Conservation (phyloP, 2,113 vertebrate genomes). For the Uropsilus gracilis region DNA sequence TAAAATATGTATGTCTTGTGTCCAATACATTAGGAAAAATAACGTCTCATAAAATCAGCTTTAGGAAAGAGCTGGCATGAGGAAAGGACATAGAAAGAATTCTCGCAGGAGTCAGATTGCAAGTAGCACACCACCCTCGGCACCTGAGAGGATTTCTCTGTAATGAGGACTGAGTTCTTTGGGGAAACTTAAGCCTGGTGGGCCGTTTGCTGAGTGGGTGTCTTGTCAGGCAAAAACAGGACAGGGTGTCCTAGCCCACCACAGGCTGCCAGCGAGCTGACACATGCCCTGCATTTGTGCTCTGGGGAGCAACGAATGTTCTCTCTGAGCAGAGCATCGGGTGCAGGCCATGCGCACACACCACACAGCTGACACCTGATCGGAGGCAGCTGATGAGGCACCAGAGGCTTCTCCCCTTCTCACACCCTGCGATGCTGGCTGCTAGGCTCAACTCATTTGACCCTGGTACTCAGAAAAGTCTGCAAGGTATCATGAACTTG, state of each 20-base stretch:
- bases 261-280: constrained; percentile 40
- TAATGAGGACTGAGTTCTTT: not conserved
- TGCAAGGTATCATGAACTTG: not conserved
- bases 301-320: constrained; percentile 5
- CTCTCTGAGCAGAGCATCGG: not conserved
- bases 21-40: constrained; percentile 9
- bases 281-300: constrained; percentile 27
- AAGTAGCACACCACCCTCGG: not conserved
- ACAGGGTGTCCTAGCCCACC: constrained; percentile 57
- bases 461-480: not conserved
- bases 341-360: not conserved
- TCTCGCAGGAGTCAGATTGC: not conserved
- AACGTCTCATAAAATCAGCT: constrained; percentile 52
- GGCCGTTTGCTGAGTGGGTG: constrained; percentile 41
- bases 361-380: not conserved
- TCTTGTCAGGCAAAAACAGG: constrained; percentile 40
- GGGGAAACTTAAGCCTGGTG: constrained; percentile 51
- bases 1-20: constrained; percentile 8
- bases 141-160: constrained; percentile 43
- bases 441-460: constrained; percentile 12
- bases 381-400: not conserved
- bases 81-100: not conserved
- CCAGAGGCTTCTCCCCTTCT: not conserved
- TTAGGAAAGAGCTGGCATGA: constrained; percentile 17
- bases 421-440: constrained; percentile 10